phyloP scores from a whole-genome alignment of 1,140 invertebrate species.

The Adelges cooleyi region DNA sequence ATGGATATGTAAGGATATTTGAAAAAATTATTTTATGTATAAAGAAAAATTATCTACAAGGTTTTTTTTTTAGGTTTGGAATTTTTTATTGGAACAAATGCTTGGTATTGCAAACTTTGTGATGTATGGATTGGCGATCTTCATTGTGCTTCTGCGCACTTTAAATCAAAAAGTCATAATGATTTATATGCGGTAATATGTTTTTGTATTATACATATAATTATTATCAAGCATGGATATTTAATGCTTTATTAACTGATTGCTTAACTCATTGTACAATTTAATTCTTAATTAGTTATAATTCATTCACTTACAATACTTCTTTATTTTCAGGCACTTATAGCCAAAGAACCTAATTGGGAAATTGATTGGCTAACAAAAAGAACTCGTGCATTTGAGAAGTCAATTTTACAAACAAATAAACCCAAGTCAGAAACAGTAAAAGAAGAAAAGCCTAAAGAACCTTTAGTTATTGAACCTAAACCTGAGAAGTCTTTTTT shows the following conservation, averaged over 20 bases:
- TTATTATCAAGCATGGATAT: too few relatives aligned
- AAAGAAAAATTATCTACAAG: constrained; percentile 21
- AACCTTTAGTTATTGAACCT: neutral
- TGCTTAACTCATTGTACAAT: neutral
- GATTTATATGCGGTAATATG: constrained; percentile 63
- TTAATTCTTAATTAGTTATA: neutral
- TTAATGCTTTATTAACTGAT: too few relatives aligned
- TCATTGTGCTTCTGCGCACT: constrained; percentile 69
- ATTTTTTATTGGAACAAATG: constrained; percentile 69
- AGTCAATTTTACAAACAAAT: neutral
- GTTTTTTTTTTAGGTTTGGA: constrained; percentile 53
- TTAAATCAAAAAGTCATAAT: constrained; percentile 63
- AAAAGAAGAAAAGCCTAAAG: constrained; percentile 13
- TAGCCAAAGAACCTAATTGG: constrained; percentile 70
- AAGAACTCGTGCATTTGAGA: constrained; percentile 52
- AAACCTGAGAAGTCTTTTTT: constrained; percentile 17
- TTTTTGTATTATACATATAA: constrained; percentile 2
- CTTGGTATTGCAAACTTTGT: constrained; percentile 82
- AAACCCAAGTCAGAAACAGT: neutral
- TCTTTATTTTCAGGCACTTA: constrained; percentile 49
- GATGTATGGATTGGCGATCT: constrained; percentile 75
- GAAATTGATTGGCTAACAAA: constrained; percentile 72
- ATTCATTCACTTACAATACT: neutral
- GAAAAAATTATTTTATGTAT: too few relatives aligned
- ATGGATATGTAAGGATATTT: too few relatives aligned